A percentile compares a stretch with the other conserved stretches of the same genome.
These are phyloP conservation scores for Ptychochromis oligacanthus DNA, from an alignment of 2,113 vertebrate genomes.

Conservation along the genomic window DNA sequence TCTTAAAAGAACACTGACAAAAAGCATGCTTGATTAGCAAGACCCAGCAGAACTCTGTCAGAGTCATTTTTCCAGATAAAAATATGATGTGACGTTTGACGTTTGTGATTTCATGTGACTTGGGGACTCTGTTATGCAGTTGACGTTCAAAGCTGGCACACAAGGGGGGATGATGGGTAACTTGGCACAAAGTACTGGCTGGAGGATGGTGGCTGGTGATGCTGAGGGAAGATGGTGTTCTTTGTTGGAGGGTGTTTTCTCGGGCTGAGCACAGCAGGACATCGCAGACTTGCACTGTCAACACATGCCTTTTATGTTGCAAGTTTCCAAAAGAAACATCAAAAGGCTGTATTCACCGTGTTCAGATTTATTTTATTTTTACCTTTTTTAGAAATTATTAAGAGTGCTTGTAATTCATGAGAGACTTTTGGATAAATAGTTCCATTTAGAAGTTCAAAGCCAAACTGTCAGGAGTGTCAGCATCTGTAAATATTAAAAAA, in stretches of 20 bases:
- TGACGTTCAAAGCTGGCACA: slow-evolving; percentile 58
- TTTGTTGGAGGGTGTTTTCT: slow-evolving; percentile 62
- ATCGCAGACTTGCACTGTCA: slow-evolving; percentile 46
- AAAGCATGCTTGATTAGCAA: slow-evolving; percentile 52
- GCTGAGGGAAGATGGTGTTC: slow-evolving; percentile 46
- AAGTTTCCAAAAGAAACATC: slow-evolving; percentile 55
- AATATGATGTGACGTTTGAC: slow-evolving; percentile 59
- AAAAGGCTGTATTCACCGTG: slow-evolving; percentile 32
- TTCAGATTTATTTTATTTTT: slow-evolving; percentile 46
- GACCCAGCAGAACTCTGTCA: slow-evolving; percentile 55
- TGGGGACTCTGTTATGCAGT: slow-evolving; percentile 37
- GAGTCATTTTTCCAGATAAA: slow-evolving; percentile 44
- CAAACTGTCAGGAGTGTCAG: slow-evolving; percentile 6
- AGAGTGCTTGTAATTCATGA: not conserved
- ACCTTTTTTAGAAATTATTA: slow-evolving; percentile 42
- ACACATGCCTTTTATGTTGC: slow-evolving; percentile 60
- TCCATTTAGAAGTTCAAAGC: slow-evolving; percentile 49
- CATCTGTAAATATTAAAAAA: not conserved
- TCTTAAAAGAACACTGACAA: slow-evolving; percentile 28
- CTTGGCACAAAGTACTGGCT: slow-evolving; percentile 22
- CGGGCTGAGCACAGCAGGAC: slow-evolving; percentile 56
- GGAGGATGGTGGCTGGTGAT: slow-evolving; percentile 40
- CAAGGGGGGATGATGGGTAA: slow-evolving; percentile 4
- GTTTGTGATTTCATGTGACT: slow-evolving; percentile 62
- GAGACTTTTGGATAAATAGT: slow-evolving; percentile 14